Conservation (phyloP, 2,888 invertebrate genomes). For the Aphidius colemani region DNA sequence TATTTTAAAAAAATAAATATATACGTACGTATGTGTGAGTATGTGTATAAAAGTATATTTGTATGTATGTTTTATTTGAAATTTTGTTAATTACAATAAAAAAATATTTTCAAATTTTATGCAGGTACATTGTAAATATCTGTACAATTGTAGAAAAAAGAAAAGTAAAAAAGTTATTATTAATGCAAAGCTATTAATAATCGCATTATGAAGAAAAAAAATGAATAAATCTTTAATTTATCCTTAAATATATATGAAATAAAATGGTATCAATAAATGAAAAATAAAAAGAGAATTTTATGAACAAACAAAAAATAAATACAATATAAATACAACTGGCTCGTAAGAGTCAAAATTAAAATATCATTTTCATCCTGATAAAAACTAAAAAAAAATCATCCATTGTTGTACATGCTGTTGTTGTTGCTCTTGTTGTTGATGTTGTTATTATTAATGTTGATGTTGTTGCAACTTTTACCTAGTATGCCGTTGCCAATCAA, state of each 20-base stretch:
- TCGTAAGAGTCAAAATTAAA: slow-evolving; percentile 13
- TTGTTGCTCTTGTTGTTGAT: slow-evolving; percentile 27
- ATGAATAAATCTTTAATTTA: slow-evolving; percentile 32
- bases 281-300: slow-evolving; percentile 8
- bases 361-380: slow-evolving; percentile 1
- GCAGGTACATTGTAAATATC: slow-evolving; percentile 53
- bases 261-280: slow-evolving; percentile 17
- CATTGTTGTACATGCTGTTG: slow-evolving; percentile 26
- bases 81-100: slow-evolving; percentile 17
- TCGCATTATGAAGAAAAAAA: slow-evolving; percentile 30
- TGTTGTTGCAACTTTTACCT: slow-evolving; percentile 36
- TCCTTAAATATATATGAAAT: slow-evolving; percentile 18
- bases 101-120: slow-evolving; percentile 23
- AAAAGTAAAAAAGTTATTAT: slow-evolving; percentile 32
- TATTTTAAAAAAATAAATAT: not conserved
- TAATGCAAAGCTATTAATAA: slow-evolving; percentile 22
- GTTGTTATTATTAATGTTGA: slow-evolving; percentile 35
- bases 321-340: slow-evolving; percentile 22
- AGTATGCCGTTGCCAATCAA: slow-evolving; percentile 33
- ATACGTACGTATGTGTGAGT: slow-evolving; percentile 15
- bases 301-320: not conserved
- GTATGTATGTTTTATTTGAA: slow-evolving; percentile 23
- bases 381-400: slow-evolving; percentile 2
- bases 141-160: slow-evolving; percentile 59
- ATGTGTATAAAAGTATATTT: not conserved